A percentile compares a stretch with the other conserved stretches of the same genome.
These are phyloP conservation scores for Phrynocephalus versicolor DNA, from an alignment of 2,113 vertebrate genomes.

Conservation along the genomic window DNA sequence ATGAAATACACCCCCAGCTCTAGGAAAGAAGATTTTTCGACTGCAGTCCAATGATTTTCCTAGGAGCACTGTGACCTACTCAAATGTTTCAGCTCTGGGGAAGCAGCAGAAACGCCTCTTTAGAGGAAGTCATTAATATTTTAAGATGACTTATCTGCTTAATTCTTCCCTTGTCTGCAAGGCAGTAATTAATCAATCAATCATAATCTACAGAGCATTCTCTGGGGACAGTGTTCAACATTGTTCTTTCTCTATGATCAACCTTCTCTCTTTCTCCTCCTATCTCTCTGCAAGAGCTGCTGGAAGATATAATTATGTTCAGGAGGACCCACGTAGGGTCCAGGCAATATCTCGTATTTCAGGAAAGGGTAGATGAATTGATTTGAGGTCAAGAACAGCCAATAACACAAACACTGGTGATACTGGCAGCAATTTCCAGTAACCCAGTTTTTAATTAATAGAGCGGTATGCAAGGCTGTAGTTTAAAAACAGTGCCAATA, in stretches of 20 bases:
- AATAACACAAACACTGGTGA: background rate
- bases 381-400: background rate
- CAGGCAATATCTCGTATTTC: background rate
- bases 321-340: background rate
- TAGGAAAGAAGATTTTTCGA: rapidly evolving
- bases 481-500: background rate
- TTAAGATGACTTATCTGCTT: conserved; percentile 29
- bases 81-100: rapidly evolving
- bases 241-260: background rate
- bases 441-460: conserved; percentile 8
- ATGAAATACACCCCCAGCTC: rapidly evolving
- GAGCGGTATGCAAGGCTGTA: background rate
- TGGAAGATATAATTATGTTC: background rate
- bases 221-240: background rate
- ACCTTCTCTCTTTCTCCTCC: background rate
- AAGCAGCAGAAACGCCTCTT: rapidly evolving
- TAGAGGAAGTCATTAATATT: conserved; percentile 35
- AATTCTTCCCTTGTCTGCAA: background rate
- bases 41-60: background rate
- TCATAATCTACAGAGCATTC: rapidly evolving
- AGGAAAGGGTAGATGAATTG: background rate
- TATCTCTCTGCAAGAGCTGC: background rate
- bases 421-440: background rate
- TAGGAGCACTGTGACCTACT: background rate
- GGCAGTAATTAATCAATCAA: background rate